A percentile compares a stretch with the other conserved stretches of the same genome.
These are phyloP conservation scores for Brienomyrus brachyistius DNA, from an alignment of 2,113 vertebrate species.

Conservation along the genomic window DNA sequence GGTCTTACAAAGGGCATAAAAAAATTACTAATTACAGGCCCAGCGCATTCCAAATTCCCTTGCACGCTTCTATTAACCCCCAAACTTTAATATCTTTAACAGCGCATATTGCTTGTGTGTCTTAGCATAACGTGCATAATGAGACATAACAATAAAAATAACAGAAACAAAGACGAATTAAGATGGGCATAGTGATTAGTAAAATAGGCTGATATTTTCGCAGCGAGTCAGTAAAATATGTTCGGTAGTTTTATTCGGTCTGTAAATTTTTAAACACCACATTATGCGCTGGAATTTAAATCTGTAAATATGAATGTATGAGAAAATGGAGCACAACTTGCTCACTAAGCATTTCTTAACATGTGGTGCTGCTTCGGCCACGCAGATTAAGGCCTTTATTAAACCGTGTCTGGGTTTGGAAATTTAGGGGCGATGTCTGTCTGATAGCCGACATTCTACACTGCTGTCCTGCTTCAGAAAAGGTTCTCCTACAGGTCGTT, in stretches of 20 bases:
- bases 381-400: background rate
- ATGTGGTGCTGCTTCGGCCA: background rate
- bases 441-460: background rate
- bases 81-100: slow-evolving; percentile 4
- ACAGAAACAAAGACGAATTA: background rate
- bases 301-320: background rate
- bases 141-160: background rate
- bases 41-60: background rate
- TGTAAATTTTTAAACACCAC: background rate
- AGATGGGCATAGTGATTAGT: background rate
- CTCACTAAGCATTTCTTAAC: background rate
- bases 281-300: background rate
- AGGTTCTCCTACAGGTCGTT: background rate
- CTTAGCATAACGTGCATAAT: background rate
- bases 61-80: background rate
- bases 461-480: background rate
- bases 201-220: background rate
- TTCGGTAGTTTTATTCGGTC: background rate
- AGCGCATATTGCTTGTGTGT: background rate
- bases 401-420: background rate
- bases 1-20: background rate
- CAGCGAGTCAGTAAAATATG: background rate
- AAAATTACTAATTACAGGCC: background rate
- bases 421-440: background rate
- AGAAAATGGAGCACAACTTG: background rate